Conservation (phyloP, 2,113 vertebrate species). For the Orientallactaga bullata region DNA sequence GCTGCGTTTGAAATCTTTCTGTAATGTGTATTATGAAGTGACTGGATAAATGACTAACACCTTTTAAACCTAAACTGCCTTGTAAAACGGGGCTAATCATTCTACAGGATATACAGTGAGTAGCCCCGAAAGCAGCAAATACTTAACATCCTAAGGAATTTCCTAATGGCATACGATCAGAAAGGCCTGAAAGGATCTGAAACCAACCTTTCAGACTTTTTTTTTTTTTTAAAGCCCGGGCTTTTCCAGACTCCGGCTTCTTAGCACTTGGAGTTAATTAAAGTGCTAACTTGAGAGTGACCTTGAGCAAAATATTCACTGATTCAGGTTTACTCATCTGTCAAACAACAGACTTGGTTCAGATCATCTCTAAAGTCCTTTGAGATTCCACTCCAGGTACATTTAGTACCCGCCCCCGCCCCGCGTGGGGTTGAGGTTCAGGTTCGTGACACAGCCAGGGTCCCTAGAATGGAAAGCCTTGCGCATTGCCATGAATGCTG, state of each 20-base stretch:
- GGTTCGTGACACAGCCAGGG: background rate
- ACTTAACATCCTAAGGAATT: constrained; percentile 38
- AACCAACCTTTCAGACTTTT: background rate
- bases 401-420: too few species aligned
- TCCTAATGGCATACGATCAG: background rate
- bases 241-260: background rate
- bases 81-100: background rate
- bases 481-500: background rate
- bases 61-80: constrained; percentile 36
- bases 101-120: background rate
- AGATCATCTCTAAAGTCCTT: background rate
- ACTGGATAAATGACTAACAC: constrained; percentile 5
- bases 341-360: constrained; percentile 35
- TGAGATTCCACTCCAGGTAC: background rate
- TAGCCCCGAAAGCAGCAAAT: constrained; percentile 16
- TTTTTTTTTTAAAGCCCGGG: background rate
- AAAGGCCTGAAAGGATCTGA: constrained; percentile 7
- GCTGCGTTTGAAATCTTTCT: constrained; percentile 45
- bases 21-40: constrained; percentile 22
- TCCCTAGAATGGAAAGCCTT: background rate
- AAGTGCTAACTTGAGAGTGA: constrained; percentile 60
- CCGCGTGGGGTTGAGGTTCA: background rate
- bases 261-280: constrained; percentile 21
- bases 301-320: constrained; percentile 67
- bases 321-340: constrained; percentile 44